Conservation (phyloP, 1,140 invertebrate genomes). For the Dysdera silvatica region DNA sequence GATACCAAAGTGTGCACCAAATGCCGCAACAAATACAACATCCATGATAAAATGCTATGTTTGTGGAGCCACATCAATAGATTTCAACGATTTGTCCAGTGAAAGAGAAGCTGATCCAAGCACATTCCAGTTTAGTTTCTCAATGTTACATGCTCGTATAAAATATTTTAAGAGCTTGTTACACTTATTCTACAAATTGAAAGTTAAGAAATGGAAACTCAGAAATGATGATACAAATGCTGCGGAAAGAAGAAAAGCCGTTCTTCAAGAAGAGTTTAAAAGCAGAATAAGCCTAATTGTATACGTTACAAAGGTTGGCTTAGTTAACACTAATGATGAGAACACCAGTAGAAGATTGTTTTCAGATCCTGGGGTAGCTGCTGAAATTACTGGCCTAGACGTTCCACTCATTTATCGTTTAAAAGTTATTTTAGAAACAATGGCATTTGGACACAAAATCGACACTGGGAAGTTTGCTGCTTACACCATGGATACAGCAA, state of each 20-base stretch:
- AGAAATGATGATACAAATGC: no score
- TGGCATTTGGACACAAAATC: background rate
- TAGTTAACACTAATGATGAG: slow-evolving; percentile 2
- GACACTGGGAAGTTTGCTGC: background rate
- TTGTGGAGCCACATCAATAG: slow-evolving; percentile 40
- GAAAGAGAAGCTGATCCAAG: slow-evolving; percentile 30
- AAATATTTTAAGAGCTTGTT: slow-evolving; percentile 38
- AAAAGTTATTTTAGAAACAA: background rate
- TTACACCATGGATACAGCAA: background rate
- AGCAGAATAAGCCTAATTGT: no score
- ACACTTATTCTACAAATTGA: slow-evolving; percentile 39
- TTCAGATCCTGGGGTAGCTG: background rate
- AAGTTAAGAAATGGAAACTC: slow-evolving; percentile 33
- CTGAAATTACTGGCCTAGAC: background rate
- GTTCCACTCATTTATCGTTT: background rate
- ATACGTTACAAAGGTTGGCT: no score
- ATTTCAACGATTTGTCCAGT: slow-evolving; percentile 40
- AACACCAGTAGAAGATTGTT: slow-evolving; percentile 12
- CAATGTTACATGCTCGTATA: slow-evolving; percentile 41
- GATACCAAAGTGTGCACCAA: slow-evolving; percentile 47
- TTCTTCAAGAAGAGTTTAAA: no score
- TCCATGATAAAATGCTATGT: slow-evolving; percentile 43
- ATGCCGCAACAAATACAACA: slow-evolving; percentile 39
- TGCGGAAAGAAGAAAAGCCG: no score
- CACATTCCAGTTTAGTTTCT: slow-evolving; percentile 39